Conservation (phyloP, 2,113 vertebrate genomes). For the Apodemus sylvaticus region DNA sequence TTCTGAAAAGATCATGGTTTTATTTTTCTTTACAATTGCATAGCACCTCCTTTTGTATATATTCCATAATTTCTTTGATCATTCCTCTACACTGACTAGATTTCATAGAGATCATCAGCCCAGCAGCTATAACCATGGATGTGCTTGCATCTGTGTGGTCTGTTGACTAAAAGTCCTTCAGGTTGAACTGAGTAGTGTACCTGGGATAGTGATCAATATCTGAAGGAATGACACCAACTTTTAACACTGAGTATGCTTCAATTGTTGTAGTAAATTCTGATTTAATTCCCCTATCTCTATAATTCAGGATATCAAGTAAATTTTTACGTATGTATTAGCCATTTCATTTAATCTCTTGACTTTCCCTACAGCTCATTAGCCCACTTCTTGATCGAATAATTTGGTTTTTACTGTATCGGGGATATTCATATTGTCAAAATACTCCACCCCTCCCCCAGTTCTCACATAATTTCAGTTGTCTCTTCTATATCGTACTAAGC, state of each 20-base stretch:
- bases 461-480: neutral
- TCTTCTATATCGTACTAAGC: neutral
- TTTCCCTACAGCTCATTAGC: neutral
- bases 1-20: neutral
- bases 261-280: neutral
- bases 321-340: neutral
- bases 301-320: neutral
- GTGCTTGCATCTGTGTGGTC: neutral
- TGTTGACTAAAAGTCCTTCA: neutral
- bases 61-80: neutral
- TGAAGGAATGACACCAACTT: neutral
- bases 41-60: neutral
- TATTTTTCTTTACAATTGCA: too few relatives aligned
- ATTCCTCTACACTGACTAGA: neutral
- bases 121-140: neutral
- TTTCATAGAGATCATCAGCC: neutral
- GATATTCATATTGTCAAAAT: neutral
- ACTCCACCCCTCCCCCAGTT: neutral
- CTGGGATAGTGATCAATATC: neutral
- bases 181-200: neutral
- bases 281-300: neutral
- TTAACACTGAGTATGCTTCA: neutral
- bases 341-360: neutral
- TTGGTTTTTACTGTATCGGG: neutral
- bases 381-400: neutral